Base-by-base conservation (phyloP, 2,888 invertebrate genomes). In the Anthophora plumipes region DNA sequence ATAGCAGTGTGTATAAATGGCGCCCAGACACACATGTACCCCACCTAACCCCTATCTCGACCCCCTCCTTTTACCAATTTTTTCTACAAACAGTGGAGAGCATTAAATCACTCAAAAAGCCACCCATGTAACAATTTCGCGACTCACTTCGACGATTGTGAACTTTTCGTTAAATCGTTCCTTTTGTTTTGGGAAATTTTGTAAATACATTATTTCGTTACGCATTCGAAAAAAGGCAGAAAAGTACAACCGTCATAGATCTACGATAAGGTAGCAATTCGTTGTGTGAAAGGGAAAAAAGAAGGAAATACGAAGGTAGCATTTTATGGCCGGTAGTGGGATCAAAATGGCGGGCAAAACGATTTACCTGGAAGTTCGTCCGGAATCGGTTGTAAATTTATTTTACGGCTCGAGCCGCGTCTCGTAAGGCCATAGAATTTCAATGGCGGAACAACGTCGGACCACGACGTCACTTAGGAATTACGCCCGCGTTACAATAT, bases 381-480 rank as follows among this genome's bases (percentile, higher is more conserved):
- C 0, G 22, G 54, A 25, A 70, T 60, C 14, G n/a, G 8, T 61
- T 11, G 46, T 60, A 55, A 50, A 60, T 39, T 41, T 4, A n/a
- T 43, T 54, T 52, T 20, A 54, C 74, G 43, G 37, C 14, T 5
- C 31, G 31, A 31, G 41, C 0, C 14, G 22, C 37, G 11, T 8
- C 6, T 25, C 17, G 31, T 31, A 14, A 60, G 54, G 77, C 11
- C 17, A 22, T 25, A 41, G 50, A 12, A 60, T 69, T 50, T 60
- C 48, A 60, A 50, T 50, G 68, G 14, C n/a, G 50, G 17, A 31
- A 22, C 31, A 22, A 5, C n/a, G 50, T 20, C 20, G 7, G 9
- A 3, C 39, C 14, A 5, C 9, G 43, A 57, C 37, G 59, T 31
- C 22, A 22, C 20, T 22, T 11, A 7, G 3, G 31, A 67, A 54